A percentile compares a stretch with the other conserved stretches of the same genome.
These are phyloP conservation scores for Calephelis virginiensis DNA, from an alignment of 1,140 invertebrate genomes.

Conservation along the genomic window DNA sequence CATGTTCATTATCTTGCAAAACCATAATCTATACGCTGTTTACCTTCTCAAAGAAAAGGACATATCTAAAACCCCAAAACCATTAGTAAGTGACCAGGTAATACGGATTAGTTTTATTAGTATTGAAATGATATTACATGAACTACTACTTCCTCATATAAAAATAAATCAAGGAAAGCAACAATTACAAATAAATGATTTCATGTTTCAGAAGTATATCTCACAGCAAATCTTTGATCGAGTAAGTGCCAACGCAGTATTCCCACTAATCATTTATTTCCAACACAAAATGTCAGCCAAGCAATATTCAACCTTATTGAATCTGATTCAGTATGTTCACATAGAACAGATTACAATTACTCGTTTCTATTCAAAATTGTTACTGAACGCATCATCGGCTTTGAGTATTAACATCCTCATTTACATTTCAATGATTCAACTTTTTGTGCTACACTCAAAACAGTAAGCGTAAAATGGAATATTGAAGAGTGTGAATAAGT, in stretches of 20 bases:
- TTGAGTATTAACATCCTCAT: conserved; percentile 45
- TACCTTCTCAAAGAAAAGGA: too few species aligned
- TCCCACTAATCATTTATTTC: conserved; percentile 50
- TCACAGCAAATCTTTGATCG: conserved; percentile 31
- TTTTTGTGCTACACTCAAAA: conserved; percentile 36
- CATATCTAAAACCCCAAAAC: too few species aligned
- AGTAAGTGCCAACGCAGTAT: conserved; percentile 9
- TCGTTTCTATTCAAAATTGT: conserved; percentile 34
- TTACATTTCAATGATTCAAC: conserved; percentile 40
- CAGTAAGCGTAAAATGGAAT: conserved; percentile 41
- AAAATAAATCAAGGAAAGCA: background rate
- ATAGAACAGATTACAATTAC: conserved; percentile 36
- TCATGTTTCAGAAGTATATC: conserved; percentile 39
- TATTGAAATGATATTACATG: too few species aligned
- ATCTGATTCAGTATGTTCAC: conserved; percentile 38
- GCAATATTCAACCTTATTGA: conserved; percentile 42
- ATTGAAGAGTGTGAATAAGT: conserved; percentile 49
- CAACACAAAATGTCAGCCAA: conserved; percentile 26
- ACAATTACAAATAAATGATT: conserved; percentile 9
- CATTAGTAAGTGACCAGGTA: too few species aligned
- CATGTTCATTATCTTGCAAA: too few species aligned
- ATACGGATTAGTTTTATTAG: too few species aligned
- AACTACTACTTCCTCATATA: too few species aligned
- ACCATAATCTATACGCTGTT: too few species aligned
- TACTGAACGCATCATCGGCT: conserved; percentile 42